phyloP scores from a whole-genome alignment of 2,797 vertebrate genomes.

The Diplodus puntazzo region DNA sequence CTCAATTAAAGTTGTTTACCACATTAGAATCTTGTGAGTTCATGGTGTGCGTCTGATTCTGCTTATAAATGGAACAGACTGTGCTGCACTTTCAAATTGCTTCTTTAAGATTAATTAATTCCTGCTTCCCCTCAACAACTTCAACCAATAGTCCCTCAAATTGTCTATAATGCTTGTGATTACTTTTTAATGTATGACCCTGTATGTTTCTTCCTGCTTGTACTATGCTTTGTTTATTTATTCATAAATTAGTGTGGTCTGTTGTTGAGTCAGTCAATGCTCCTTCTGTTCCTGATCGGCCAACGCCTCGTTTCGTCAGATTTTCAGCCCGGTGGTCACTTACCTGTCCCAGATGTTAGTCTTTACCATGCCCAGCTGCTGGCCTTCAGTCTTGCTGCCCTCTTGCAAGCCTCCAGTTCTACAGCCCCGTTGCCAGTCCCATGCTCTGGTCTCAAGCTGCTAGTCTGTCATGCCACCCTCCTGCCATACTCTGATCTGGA shows the following conservation, averaged over 20 bases:
- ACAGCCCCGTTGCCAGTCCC: too few relatives aligned
- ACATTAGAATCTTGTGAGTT: slow-evolving; percentile 33
- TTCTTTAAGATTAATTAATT: slow-evolving; percentile 40
- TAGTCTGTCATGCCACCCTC: too few relatives aligned
- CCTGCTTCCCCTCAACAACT: slow-evolving; percentile 16
- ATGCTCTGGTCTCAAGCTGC: too few relatives aligned
- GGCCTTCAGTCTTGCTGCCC: too few relatives aligned
- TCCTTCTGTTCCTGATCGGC: too few relatives aligned
- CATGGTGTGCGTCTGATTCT: slow-evolving; percentile 20
- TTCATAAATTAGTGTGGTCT: neutral
- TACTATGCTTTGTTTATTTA: neutral
- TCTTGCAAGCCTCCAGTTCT: too few relatives aligned
- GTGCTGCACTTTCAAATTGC: slow-evolving; percentile 22
- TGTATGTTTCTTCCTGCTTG: neutral
- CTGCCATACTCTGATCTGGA: too few relatives aligned
- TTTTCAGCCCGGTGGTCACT: too few relatives aligned
- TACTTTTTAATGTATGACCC: slow-evolving; percentile 3
- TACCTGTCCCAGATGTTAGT: too few relatives aligned
- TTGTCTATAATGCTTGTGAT: slow-evolving; percentile 4
- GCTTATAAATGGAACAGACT: slow-evolving; percentile 33
- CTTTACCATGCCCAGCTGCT: too few relatives aligned
- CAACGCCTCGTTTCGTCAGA: too few relatives aligned
- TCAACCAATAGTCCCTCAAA: slow-evolving; percentile 7
- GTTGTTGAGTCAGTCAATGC: too few relatives aligned
- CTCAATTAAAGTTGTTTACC: slow-evolving; percentile 58